Percentiles rank a stretch among this genome's conserved stretches.
Conservation (phyloP, 2,113 vertebrate species). For the Calyptommatus sinebrachiatus region DNA sequence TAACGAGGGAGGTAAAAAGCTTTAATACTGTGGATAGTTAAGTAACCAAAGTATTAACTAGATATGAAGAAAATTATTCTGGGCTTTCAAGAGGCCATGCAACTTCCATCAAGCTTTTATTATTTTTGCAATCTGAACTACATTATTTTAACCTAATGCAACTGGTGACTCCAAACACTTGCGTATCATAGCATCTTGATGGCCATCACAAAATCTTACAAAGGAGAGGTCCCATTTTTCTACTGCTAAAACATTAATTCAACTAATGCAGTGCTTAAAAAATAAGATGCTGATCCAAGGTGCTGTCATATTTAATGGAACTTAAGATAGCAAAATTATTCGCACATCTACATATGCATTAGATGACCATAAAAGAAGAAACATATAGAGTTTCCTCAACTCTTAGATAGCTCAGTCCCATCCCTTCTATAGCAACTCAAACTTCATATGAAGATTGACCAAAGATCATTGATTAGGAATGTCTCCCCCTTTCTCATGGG, state of each 20-base stretch:
- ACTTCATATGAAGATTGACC: too few relatives aligned
- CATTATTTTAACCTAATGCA: constrained; percentile 39
- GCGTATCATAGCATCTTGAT: neutral
- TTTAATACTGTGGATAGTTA: constrained; percentile 49
- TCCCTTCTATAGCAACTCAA: too few relatives aligned
- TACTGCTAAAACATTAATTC: neutral
- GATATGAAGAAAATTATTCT: constrained; percentile 27
- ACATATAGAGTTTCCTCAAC: too few relatives aligned
- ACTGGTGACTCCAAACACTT: constrained; percentile 34
- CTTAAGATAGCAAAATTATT: neutral
- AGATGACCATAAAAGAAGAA: too few relatives aligned
- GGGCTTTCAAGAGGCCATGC: constrained; percentile 29
- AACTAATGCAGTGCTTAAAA: neutral
- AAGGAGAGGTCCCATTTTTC: neutral
- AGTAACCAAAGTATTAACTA: constrained; percentile 56
- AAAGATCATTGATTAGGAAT: too few relatives aligned
- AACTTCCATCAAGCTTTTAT: constrained; percentile 33
- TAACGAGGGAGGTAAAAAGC: constrained; percentile 48
- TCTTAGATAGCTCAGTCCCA: too few relatives aligned
- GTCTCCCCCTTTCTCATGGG: too few relatives aligned
- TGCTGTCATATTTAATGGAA: neutral
- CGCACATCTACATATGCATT: neutral
- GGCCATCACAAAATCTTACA: neutral
- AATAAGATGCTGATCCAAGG: neutral
- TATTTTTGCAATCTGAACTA: constrained; percentile 50